Conservation (phyloP, 2,113 vertebrate species). For the Platichthys stellatus region DNA sequence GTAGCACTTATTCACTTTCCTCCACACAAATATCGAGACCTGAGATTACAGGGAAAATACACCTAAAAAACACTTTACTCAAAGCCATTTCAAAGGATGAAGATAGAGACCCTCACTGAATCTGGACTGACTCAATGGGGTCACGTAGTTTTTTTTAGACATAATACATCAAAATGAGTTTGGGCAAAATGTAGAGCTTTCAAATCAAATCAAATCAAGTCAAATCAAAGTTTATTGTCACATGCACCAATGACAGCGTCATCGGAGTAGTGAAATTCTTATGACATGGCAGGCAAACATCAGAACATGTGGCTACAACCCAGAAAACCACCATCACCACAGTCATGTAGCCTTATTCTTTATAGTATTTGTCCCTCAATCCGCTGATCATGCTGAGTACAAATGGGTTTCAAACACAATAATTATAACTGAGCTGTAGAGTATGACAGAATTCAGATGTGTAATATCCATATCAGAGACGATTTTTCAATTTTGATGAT, state of each 20-base stretch:
- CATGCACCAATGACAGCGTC: too few species aligned
- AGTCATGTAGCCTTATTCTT: not conserved
- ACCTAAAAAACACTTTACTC: not conserved
- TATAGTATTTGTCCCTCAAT: not conserved
- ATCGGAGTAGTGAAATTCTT: too few species aligned
- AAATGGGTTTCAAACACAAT: not conserved
- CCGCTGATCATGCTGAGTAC: too few species aligned
- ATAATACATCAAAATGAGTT: not conserved
- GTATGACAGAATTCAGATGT: not conserved
- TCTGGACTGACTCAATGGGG: not conserved
- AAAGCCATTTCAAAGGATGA: not conserved
- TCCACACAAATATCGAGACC: not conserved
- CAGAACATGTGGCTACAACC: too few species aligned
- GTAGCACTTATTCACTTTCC: conserved; percentile 10
- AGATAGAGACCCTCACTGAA: not conserved
- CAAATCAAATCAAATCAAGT: too few species aligned
- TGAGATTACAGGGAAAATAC: not conserved
- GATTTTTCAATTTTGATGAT: not conserved
- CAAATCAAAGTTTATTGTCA: too few species aligned
- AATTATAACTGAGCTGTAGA: not conserved
- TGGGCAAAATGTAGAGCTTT: too few species aligned
- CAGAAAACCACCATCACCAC: too few species aligned
- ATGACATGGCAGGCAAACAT: too few species aligned
- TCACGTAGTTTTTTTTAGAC: not conserved
- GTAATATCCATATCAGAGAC: not conserved